These are phyloP conservation scores for Rhinolophus sinicus DNA, from an alignment of 2,113 vertebrate species.

Conservation along the genomic window DNA sequence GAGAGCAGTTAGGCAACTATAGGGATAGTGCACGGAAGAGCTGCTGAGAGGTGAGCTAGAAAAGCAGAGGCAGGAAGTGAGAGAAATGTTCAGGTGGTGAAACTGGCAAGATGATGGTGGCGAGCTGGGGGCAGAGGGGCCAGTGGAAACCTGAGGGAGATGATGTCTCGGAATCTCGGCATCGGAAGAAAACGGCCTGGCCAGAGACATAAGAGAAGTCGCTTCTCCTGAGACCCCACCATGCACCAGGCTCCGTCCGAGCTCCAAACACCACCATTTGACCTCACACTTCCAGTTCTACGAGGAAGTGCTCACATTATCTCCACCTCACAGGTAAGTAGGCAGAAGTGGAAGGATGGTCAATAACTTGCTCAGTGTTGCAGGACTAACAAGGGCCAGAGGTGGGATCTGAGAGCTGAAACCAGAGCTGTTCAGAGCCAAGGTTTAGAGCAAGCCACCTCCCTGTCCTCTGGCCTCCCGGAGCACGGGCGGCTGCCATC, in stretches of 20 bases:
- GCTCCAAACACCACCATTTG: accelerated
- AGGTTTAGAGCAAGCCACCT: too few relatives aligned
- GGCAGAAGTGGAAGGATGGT: not conserved
- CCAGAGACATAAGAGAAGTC: accelerated
- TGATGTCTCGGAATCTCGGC: not conserved
- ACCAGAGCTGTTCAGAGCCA: not conserved
- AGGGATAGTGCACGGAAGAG: too few relatives aligned
- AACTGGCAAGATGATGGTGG: accelerated
- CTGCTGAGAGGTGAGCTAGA: not conserved
- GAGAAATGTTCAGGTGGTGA: accelerated
- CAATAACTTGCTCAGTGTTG: too few relatives aligned
- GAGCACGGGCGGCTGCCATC: not conserved
- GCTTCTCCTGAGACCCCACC: not conserved
- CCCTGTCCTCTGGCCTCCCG: not conserved
- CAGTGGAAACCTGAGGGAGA: not conserved
- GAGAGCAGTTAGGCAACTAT: not conserved
- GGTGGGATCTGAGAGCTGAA: not conserved
- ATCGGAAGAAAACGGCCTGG: accelerated
- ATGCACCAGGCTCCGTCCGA: accelerated
- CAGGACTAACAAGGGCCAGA: not conserved
- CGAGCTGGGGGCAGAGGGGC: not conserved
- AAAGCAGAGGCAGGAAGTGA: accelerated
- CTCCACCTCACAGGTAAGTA: not conserved
- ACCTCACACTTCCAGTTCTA: not conserved
- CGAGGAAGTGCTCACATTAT: accelerated